These are phyloP conservation scores for Florisuga fusca DNA, from an alignment of 2,797 vertebrate species.

Conservation along the genomic window DNA sequence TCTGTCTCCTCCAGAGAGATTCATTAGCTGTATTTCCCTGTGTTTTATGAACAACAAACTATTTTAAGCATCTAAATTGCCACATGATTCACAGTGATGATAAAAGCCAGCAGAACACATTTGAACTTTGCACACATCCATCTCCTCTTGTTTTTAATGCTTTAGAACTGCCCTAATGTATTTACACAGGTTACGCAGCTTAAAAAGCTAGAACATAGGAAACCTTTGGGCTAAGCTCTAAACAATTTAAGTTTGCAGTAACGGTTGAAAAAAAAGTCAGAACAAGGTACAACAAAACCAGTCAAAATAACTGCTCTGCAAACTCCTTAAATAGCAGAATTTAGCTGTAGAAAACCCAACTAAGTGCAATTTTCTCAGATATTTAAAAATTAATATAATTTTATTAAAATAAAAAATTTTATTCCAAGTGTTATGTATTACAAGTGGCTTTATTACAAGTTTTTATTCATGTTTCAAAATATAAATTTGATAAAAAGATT, in stretches of 20 bases:
- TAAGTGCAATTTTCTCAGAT: not conserved
- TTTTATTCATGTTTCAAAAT: not conserved
- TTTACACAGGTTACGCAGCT: conserved; percentile 56
- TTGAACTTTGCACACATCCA: conserved; percentile 53
- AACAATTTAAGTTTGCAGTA: conserved; percentile 25
- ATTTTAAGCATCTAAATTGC: conserved; percentile 60
- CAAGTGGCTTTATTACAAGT: not conserved
- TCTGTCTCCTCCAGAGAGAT: not conserved
- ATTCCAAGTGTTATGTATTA: not conserved
- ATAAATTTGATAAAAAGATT: not conserved
- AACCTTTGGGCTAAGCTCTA: conserved; percentile 35
- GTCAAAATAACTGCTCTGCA: not conserved
- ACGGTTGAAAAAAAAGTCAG: not conserved
- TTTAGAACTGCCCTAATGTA: conserved; percentile 53
- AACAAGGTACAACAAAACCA: not conserved
- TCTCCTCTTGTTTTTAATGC: conserved; percentile 48
- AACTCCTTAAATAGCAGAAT: not conserved
- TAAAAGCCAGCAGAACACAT: conserved; percentile 57
- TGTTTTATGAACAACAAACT: conserved; percentile 38
- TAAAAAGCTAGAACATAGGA: conserved; percentile 52
- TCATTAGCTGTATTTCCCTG: conserved; percentile 27
- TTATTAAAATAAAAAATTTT: not conserved
- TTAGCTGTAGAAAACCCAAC: not conserved
- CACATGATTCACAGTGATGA: conserved; percentile 42
- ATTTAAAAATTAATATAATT: not conserved